These are phyloP conservation scores for Chlorospingus semifuscus DNA, from an alignment of 2,797 vertebrate genomes.

Conservation along the genomic window DNA sequence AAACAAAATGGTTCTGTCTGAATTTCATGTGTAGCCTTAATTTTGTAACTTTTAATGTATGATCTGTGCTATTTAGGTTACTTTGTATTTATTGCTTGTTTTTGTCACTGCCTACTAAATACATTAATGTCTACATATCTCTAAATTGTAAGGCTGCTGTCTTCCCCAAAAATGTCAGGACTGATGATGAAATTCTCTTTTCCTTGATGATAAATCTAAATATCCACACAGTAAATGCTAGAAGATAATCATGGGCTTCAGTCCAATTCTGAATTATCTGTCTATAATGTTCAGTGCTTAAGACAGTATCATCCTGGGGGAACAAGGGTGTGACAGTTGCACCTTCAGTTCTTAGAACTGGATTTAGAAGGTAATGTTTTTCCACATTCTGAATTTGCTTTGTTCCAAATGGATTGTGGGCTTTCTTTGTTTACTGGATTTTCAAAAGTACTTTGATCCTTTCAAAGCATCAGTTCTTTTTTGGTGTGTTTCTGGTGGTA, in stretches of 20 bases:
- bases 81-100: constrained; percentile 38
- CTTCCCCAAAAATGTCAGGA: not conserved
- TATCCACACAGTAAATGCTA: not conserved
- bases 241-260: not conserved
- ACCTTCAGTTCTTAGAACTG: not conserved
- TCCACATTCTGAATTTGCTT: not conserved
- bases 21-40: constrained; percentile 23
- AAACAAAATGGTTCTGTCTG: constrained; percentile 31
- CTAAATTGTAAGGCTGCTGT: constrained; percentile 4
- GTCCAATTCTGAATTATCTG: not conserved
- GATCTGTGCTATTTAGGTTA: not conserved
- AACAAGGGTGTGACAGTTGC: not conserved
- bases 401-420: not conserved
- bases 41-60: constrained; percentile 50
- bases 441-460: not conserved
- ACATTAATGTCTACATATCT: not conserved
- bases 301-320: not conserved
- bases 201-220: not conserved
- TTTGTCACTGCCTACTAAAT: constrained; percentile 24
- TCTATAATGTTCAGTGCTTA: rapidly evolving
- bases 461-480: not conserved
- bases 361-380: not conserved
- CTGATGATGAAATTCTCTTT: not conserved
- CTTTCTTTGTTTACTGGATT: not conserved
- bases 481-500: not conserved